Evolutionary conservation across 2,888 invertebrate species (phyloP), one percentile per base, ranked within the genome.

Genomic region (Imbricaverruca yamaguchii): DNA sequence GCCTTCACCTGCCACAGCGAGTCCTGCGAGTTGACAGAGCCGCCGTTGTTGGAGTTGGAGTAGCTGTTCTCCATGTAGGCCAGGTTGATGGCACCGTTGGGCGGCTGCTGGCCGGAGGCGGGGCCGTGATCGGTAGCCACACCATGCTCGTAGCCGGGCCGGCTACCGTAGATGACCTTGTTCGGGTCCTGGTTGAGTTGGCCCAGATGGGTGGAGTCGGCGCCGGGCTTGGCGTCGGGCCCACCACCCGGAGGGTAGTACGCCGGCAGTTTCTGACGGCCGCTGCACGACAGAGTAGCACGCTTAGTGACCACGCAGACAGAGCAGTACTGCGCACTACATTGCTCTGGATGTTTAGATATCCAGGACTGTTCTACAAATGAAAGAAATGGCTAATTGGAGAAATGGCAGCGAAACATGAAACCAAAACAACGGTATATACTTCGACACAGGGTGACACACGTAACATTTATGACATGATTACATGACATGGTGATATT

Each of bases 21-120:
- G 87, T 96, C 95, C 88, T 96, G 96, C 9, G 95, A 96, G 89
- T 96, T 95, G 82, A 96, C 95, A 85, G 95, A 95, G 84, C 96
- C 96, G n/a, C 95, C 95, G 87, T 95, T 95, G 89, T 95, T 95
- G 83, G 95, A 95, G 87, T 95, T 95, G 82, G 95, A 94, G 88
- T 95, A 95, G 87, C 94, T 94, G 88, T 94, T 94, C 82, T 95
- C 95, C 89, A 94, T 92, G 89, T 95, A 95, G 83, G 93, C 94
- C 92, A 94, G 93, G 88, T 92, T 92, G 94, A 94, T 93, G 88
- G 25, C 77, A 12, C 23, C 61, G 18, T 57, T 39, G n/a, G 59
- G 23, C 25, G 25, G 12, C 18, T 13, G 57, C 21, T 23, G 39
- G 10, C 61, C 39, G 21, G 4, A 10, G 23, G 61, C 39, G n/a